Evolutionary conservation across 1,140 invertebrate genomes (phyloP), one percentile per base, ranked within the genome.

Genomic region (Drosophila sechellia): DNA sequence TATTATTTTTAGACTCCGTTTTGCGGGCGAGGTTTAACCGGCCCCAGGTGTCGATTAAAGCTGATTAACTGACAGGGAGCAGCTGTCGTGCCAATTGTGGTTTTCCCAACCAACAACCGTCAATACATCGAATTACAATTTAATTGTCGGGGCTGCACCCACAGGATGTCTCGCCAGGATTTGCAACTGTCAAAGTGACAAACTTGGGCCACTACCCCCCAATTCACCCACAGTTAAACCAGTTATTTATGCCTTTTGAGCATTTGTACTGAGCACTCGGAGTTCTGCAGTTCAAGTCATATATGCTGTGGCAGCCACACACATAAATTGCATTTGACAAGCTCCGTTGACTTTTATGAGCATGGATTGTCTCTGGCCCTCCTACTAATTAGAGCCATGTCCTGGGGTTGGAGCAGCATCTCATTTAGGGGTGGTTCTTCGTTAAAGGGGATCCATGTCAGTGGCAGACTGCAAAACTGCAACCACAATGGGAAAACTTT

Each of bases 321-420:
- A 87, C 72, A 84, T 89, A 89, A 89, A 87, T 87, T 87, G 84
- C 83, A 83, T 89, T 69, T 89, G 84, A 79, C 83, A 87, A 79
- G 83, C 84, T 87, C 57, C 83, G 83, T 87, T 87, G 84, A 81
- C 83, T 83, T 87, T 87, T 89, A 87, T 87, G 72, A 75, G 72
- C 72, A 68, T 74, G 74, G 64, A 77, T 83, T 87, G 84, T 86
- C 83, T 83, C 79, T 35, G 31, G 83, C 55, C 56, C 70, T 46
- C 39, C 20, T 57, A 59, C 58, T 75, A 75, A 75, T 75, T 75
- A 75, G 72, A 66, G 48, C 17, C 68, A 57, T 70, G 50, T 75
- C 25, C 40, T 53, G 17, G 60, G 13, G 35, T 40, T 35, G 27
- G 45, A 52, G 50, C 50, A 56, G 46, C 42, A 50, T 25, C 13